These are phyloP conservation scores for Aphelenchoides avenae DNA, from an alignment of 1,140 invertebrate species.

Conservation along the genomic window DNA sequence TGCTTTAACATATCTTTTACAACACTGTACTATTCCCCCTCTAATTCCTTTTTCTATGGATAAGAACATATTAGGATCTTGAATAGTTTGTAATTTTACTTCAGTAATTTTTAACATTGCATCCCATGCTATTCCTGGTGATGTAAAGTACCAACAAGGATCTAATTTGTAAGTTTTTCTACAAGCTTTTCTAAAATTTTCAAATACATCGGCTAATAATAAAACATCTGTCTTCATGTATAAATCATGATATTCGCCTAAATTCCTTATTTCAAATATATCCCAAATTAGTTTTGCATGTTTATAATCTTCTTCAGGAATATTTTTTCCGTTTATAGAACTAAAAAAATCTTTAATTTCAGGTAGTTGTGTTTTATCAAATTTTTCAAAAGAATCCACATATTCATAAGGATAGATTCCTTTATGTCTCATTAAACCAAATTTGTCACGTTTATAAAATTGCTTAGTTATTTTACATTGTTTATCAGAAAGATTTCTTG, in stretches of 20 bases:
- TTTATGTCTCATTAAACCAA: constrained; percentile 16
- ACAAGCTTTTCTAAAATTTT: constrained; percentile 45
- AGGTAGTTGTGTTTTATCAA: constrained; percentile 12
- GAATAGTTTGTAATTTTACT: constrained; percentile 45
- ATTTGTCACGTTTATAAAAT: constrained; percentile 17
- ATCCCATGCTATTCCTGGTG: constrained; percentile 45
- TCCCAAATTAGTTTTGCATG: constrained; percentile 17
- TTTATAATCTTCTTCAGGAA: constrained; percentile 20
- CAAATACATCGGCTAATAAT: constrained; percentile 46
- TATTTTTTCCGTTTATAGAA: constrained; percentile 14
- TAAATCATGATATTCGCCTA: constrained; percentile 24
- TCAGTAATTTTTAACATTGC: constrained; percentile 41
- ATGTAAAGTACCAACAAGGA: constrained; percentile 35
- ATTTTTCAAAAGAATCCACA: constrained; percentile 19
- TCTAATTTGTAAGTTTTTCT: constrained; percentile 44
- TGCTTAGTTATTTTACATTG: constrained; percentile 19
- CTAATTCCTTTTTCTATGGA: constrained; percentile 40
- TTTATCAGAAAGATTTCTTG: constrained; percentile 16
- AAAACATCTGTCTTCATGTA: constrained; percentile 37
- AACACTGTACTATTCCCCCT: constrained; percentile 34
- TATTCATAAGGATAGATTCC: constrained; percentile 20
- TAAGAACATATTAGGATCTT: constrained; percentile 40
- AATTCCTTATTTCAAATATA: constrained; percentile 21
- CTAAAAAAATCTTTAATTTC: constrained; percentile 6
- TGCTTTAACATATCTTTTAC: constrained; percentile 37